A percentile compares a stretch with the other conserved stretches of the same genome.
Evolutionary conservation across 2,888 invertebrate species (phyloP).

Genomic region (Drosophila paramelanica): DNA sequence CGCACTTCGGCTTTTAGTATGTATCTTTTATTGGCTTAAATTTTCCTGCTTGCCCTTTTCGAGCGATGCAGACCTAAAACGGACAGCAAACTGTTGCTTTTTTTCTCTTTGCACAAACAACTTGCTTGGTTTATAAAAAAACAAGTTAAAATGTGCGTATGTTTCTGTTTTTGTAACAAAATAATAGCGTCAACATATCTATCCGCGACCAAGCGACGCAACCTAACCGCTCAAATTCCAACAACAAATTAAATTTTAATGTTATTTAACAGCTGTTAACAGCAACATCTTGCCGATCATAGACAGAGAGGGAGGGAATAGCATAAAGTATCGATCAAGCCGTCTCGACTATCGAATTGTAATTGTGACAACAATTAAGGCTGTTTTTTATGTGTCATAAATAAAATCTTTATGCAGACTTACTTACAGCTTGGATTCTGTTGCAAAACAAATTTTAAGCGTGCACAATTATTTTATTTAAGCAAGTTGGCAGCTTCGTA

Average conservation of each 20-base stretch:
- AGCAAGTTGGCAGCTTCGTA: slow-evolving; percentile 14
- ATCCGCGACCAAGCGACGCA: slow-evolving; percentile 53
- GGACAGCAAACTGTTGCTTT: slow-evolving; percentile 49
- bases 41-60: slow-evolving; percentile 76
- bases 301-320: background rate
- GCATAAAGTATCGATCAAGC: slow-evolving; percentile 33
- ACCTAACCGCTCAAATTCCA: slow-evolving; percentile 59
- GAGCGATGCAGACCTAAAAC: slow-evolving; percentile 46
- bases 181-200: slow-evolving; percentile 32
- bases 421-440: no score
- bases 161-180: slow-evolving; percentile 41
- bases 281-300: slow-evolving; percentile 5
- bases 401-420: no score
- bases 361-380: background rate
- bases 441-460: background rate
- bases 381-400: background rate
- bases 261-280: slow-evolving; percentile 47
- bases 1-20: slow-evolving; percentile 74
- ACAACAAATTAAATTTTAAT: slow-evolving; percentile 55
- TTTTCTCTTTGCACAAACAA: slow-evolving; percentile 24
- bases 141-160: slow-evolving; percentile 36
- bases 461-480: background rate
- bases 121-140: slow-evolving; percentile 26
- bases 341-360: slow-evolving; percentile 10
- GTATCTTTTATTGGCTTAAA: slow-evolving; percentile 79